Percentiles rank a stretch among this genome's conserved stretches.
Conservation (phyloP, 2,797 vertebrate genomes). For the Masticophis lateralis region DNA sequence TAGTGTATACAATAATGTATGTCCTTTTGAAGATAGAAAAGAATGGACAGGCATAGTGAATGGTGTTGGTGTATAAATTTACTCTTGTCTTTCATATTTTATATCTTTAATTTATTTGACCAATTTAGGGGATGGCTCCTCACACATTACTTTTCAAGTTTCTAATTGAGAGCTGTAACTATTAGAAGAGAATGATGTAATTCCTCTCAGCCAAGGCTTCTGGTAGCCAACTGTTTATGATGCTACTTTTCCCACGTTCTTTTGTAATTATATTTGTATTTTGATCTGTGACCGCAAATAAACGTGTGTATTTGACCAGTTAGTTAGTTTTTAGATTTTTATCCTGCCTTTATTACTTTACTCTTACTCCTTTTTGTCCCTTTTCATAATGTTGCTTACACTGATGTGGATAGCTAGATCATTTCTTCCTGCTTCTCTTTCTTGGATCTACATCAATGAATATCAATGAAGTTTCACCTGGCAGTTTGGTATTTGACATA, state of each 20-base stretch:
- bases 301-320: not conserved
- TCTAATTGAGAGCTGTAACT: too few relatives aligned
- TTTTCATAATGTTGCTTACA: not conserved
- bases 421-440: not conserved
- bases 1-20: not conserved
- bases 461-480: not conserved
- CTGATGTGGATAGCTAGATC: not conserved
- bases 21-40: not conserved
- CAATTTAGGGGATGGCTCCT: not conserved
- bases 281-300: too few relatives aligned
- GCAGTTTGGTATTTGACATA: not conserved
- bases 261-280: too few relatives aligned
- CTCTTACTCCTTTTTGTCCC: not conserved
- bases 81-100: not conserved
- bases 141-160: too few relatives aligned
- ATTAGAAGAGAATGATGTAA: too few relatives aligned
- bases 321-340: not conserved
- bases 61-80: not conserved
- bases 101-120: not conserved
- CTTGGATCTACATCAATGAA: not conserved
- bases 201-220: too few relatives aligned
- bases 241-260: too few relatives aligned
- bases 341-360: not conserved
- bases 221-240: too few relatives aligned
- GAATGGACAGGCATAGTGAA: not conserved